Evolutionary conservation across 2,797 vertebrate genomes (phyloP).

Genomic region (Fratercula arctica): DNA sequence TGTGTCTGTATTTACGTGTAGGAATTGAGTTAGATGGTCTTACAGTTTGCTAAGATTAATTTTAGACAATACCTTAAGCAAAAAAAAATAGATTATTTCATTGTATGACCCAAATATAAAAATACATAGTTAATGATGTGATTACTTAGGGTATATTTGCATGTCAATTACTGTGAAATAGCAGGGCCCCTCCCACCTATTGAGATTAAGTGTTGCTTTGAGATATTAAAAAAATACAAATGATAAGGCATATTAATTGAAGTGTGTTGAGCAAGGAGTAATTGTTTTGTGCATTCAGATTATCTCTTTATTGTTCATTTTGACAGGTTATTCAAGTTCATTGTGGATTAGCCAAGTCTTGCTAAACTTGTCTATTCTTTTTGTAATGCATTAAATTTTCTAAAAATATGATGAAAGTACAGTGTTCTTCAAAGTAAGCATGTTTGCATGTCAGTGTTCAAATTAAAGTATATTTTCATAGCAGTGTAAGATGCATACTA

Average conservation of each 20-base stretch:
- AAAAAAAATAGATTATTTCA: not conserved
- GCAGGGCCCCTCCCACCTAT: not conserved
- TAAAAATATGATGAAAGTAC: constrained; percentile 19
- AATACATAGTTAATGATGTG: not conserved
- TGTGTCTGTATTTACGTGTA: not conserved
- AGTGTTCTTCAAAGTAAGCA: not conserved
- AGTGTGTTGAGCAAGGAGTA: constrained; percentile 9
- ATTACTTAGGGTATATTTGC: not conserved
- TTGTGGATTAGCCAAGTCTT: not conserved
- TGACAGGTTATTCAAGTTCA: constrained; percentile 51
- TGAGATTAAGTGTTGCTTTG: constrained; percentile 14
- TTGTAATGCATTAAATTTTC: not conserved
- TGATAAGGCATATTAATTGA: constrained; percentile 5
- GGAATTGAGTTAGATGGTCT: not conserved
- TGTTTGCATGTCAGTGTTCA: constrained; percentile 8
- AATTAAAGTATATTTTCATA: constrained; percentile 23
- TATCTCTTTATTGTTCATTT: constrained; percentile 49
- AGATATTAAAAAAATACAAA: constrained; percentile 7
- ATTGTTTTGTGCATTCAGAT: not conserved
- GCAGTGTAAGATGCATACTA: not conserved
- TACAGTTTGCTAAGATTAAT: not conserved
- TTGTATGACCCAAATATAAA: constrained; percentile 3
- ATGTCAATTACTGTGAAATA: not conserved
- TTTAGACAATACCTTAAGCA: not conserved
- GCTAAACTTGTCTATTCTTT: constrained; percentile 19